Conservation (phyloP, 2,888 invertebrate species). For the Lithophane semibrunnea region DNA sequence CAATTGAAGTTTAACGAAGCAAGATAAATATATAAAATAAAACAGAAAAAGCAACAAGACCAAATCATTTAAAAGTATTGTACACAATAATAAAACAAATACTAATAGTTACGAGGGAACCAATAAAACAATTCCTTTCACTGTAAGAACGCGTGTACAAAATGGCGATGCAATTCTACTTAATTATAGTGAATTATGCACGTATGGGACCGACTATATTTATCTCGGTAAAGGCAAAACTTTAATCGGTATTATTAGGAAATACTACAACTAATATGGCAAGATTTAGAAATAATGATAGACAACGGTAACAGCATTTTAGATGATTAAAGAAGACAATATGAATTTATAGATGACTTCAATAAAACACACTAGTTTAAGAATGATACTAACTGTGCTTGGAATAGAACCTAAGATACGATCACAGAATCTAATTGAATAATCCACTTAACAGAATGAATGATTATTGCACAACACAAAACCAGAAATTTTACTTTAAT, state of each 20-base stretch:
- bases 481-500: slow-evolving; percentile 45
- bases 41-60: neutral
- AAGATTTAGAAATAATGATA: slow-evolving; percentile 12
- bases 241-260: slow-evolving; percentile 44
- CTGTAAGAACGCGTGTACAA: slow-evolving; percentile 35
- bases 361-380: neutral
- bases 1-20: neutral
- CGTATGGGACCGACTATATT: slow-evolving; percentile 39
- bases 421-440: slow-evolving; percentile 17
- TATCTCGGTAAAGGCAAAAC: slow-evolving; percentile 33
- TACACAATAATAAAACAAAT: slow-evolving; percentile 23
- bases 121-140: slow-evolving; percentile 45
- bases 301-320: slow-evolving; percentile 3
- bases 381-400: neutral
- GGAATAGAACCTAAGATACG: neutral
- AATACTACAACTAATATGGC: slow-evolving; percentile 17
- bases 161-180: slow-evolving; percentile 49
- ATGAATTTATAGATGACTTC: neutral
- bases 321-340: neutral
- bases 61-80: slow-evolving; percentile 1
- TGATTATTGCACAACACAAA: slow-evolving; percentile 31
- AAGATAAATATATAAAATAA: slow-evolving; percentile 5
- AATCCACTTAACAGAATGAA: slow-evolving; percentile 30
- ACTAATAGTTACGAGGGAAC: slow-evolving; percentile 12
- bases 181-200: slow-evolving; percentile 58